These are phyloP conservation scores for Tyrophagus putrescentiae DNA, from an alignment of 1,140 invertebrate genomes.

Conservation along the genomic window DNA sequence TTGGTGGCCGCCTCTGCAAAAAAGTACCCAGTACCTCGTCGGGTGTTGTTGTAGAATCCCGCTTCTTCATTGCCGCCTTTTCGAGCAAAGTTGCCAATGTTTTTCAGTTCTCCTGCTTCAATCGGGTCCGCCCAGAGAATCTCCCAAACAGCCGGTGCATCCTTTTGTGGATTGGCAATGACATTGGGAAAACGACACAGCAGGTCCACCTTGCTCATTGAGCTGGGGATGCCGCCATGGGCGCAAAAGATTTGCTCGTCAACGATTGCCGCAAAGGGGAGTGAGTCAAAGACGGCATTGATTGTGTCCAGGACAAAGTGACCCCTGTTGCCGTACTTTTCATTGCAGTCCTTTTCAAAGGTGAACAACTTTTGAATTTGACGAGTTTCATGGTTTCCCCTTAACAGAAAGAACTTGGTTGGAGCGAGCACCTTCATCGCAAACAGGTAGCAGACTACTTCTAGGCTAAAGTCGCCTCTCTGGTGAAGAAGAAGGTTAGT, in stretches of 20 bases:
- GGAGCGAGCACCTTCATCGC: slow-evolving; percentile 47
- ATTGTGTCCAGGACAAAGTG: slow-evolving; percentile 48
- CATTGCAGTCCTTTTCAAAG: slow-evolving; percentile 45
- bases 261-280: slow-evolving; percentile 52
- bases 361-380: slow-evolving; percentile 52
- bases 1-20: slow-evolving; percentile 50
- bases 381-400: slow-evolving; percentile 50
- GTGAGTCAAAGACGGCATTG: slow-evolving; percentile 51
- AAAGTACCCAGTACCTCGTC: slow-evolving; percentile 52
- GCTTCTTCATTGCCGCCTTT: neutral
- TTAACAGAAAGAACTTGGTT: slow-evolving; percentile 42
- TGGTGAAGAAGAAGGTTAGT: too few relatives aligned
- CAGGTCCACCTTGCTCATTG: slow-evolving; percentile 37
- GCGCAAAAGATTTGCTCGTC: slow-evolving; percentile 53
- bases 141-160: slow-evolving; percentile 52
- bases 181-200: slow-evolving; percentile 47
- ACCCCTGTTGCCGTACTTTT: slow-evolving; percentile 50
- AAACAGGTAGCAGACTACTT: slow-evolving; percentile 42
- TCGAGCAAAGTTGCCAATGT: slow-evolving; percentile 11
- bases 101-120: neutral
- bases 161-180: slow-evolving; percentile 44
- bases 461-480: slow-evolving; percentile 44
- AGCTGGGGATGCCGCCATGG: slow-evolving; percentile 55
- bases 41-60: slow-evolving; percentile 40
- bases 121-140: slow-evolving; percentile 59